phyloP scores from a whole-genome alignment of 2,797 vertebrate species.

The Acropternis orthonyx region DNA sequence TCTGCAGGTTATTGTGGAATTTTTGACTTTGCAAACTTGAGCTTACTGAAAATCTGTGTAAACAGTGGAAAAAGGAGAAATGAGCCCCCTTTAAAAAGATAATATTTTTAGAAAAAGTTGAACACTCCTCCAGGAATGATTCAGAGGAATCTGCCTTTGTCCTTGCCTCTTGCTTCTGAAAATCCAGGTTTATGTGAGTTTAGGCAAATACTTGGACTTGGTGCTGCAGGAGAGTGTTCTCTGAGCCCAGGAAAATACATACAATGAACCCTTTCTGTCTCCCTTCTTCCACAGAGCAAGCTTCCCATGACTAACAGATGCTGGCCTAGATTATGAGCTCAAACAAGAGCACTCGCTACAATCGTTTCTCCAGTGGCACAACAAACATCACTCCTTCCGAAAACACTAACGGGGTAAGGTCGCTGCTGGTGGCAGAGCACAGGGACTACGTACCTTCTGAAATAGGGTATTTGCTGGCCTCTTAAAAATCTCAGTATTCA shows the following conservation, averaged over 20 bases:
- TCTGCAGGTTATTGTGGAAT: neutral
- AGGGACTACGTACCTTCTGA: no score
- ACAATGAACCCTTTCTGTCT: neutral
- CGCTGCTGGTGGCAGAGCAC: neutral
- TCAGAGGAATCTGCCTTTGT: neutral
- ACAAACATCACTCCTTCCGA: slow-evolving; percentile 74
- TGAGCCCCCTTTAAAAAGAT: neutral
- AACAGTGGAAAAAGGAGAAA: neutral
- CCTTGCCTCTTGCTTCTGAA: neutral
- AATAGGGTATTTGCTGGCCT: neutral
- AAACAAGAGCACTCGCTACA: slow-evolving; percentile 77
- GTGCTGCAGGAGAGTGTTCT: neutral
- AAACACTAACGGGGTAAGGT: slow-evolving; percentile 79
- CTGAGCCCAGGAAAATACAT: neutral
- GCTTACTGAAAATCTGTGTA: neutral
- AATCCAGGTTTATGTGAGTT: neutral
- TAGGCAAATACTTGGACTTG: neutral
- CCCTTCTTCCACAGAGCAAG: slow-evolving; percentile 69
- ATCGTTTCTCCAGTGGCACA: slow-evolving; percentile 78
- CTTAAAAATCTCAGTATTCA: neutral
- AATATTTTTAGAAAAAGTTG: neutral
- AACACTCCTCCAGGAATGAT: neutral
- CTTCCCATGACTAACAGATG: slow-evolving; percentile 62
- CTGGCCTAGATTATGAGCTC: slow-evolving; percentile 84
- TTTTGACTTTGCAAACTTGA: neutral